phyloP scores from a whole-genome alignment of 2,797 vertebrate species.

The Distichodus sexfasciatus region DNA sequence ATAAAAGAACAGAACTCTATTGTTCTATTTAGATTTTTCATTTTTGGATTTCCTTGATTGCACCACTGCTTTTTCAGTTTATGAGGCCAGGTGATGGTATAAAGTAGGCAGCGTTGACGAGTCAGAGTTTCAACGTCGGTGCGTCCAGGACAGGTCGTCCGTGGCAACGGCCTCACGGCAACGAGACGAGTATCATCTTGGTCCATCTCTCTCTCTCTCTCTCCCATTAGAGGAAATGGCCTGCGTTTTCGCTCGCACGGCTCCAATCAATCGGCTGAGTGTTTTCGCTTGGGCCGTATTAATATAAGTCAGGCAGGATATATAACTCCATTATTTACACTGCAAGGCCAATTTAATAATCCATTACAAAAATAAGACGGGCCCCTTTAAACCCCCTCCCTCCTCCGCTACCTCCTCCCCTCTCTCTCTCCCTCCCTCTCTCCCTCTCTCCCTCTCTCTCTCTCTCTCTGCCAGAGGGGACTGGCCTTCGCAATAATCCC shows the following conservation, averaged over 20 bases:
- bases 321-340: constrained; percentile 59
- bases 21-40: too few relatives aligned
- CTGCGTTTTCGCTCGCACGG: constrained; percentile 51
- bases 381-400: constrained; percentile 81
- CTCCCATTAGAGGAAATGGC: constrained; percentile 61
- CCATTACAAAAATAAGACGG: constrained; percentile 71
- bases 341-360: constrained; percentile 60
- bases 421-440: constrained; percentile 58
- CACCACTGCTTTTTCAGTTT: too few relatives aligned
- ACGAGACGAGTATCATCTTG: constrained; percentile 56
- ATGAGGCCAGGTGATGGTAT: too few relatives aligned
- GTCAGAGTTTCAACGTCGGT: constrained; percentile 16
- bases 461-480: constrained; percentile 45
- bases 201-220: constrained; percentile 52
- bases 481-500: constrained; percentile 63
- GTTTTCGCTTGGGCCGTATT: constrained; percentile 57
- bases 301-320: constrained; percentile 56
- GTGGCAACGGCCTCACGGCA: constrained; percentile 56
- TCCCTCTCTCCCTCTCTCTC: constrained; percentile 56
- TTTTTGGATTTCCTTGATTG: too few relatives aligned
- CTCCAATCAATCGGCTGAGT: constrained; percentile 58
- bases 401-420: constrained; percentile 37
- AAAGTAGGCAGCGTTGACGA: constrained; percentile 21
- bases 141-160: constrained; percentile 38
- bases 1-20: too few relatives aligned